Percentiles rank a stretch among this genome's conserved stretches.
Evolutionary conservation across 2,113 vertebrate genomes (phyloP).

Genomic region (Menidia beryllina): DNA sequence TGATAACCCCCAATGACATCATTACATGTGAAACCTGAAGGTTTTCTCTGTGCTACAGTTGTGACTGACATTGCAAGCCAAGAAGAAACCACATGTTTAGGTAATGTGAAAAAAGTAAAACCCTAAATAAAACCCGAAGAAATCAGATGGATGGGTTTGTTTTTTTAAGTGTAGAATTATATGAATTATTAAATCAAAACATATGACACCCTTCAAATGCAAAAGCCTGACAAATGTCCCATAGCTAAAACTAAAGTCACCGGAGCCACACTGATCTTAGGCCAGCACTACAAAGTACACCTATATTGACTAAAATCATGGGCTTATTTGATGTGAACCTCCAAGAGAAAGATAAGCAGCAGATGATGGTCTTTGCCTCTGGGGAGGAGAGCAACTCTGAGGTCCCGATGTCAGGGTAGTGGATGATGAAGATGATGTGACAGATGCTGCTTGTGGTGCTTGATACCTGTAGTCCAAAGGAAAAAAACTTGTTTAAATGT

Average conservation of each 20-base stretch:
- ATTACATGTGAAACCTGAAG: constrained; percentile 1
- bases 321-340: constrained; percentile 43
- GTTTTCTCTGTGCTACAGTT: constrained; percentile 38
- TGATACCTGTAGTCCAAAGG: constrained; percentile 85
- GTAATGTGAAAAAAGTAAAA: constrained; percentile 11
- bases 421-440: constrained; percentile 83
- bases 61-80: not conserved
- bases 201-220: too few relatives aligned
- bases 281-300: not conserved
- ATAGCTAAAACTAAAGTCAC: not conserved
- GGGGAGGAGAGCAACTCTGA: constrained; percentile 65
- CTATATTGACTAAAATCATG: constrained; percentile 28
- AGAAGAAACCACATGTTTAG: constrained; percentile 22
- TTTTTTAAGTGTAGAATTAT: too few relatives aligned
- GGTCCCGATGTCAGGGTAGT: constrained; percentile 79
- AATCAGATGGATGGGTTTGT: too few relatives aligned
- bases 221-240: too few relatives aligned
- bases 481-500: not conserved
- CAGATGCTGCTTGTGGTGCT: constrained; percentile 84
- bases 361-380: constrained; percentile 74
- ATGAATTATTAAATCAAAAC: too few relatives aligned
- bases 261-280: constrained; percentile 34
- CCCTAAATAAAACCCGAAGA: not conserved
- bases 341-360: constrained; percentile 56
- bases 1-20: not conserved